These are phyloP conservation scores for Heteropelma amictum DNA, from an alignment of 2,888 invertebrate genomes.

Conservation along the genomic window DNA sequence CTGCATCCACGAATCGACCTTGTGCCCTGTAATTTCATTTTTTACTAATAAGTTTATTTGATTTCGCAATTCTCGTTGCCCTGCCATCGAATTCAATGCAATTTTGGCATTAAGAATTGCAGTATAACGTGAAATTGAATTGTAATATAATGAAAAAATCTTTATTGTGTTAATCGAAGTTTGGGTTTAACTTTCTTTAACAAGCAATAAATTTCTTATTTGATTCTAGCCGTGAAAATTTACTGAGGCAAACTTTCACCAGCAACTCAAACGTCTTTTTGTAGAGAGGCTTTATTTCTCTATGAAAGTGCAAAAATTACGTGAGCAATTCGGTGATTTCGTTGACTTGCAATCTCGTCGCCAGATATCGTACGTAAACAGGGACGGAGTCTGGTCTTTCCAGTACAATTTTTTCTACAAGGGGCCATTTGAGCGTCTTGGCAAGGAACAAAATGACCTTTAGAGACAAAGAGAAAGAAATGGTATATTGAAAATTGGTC, in stretches of 20 bases:
- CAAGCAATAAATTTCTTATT: no score
- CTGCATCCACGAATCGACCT: slow-evolving; percentile 13
- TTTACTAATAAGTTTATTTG: background rate
- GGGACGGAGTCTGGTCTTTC: slow-evolving; percentile 85
- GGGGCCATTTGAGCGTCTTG: slow-evolving; percentile 84
- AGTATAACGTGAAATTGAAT: no score
- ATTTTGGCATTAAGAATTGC: no score
- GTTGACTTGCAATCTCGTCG: slow-evolving; percentile 82
- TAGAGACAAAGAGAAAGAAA: slow-evolving; percentile 55
- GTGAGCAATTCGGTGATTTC: slow-evolving; percentile 85
- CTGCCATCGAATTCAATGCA: background rate
- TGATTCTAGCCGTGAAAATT: no score
- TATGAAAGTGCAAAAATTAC: background rate
- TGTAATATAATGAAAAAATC: no score
- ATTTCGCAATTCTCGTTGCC: background rate
- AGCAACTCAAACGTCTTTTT: no score
- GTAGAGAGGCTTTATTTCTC: no score
- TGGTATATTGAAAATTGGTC: background rate
- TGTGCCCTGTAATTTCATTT: slow-evolving; percentile 3
- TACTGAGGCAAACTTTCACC: no score
- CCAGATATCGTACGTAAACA: slow-evolving; percentile 87
- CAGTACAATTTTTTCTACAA: slow-evolving; percentile 85
- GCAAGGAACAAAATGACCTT: slow-evolving; percentile 88
- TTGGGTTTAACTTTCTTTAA: no score
- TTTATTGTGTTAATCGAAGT: no score